These are phyloP conservation scores for Falco concolor DNA, from an alignment of 2,797 vertebrate species.

Conservation along the genomic window DNA sequence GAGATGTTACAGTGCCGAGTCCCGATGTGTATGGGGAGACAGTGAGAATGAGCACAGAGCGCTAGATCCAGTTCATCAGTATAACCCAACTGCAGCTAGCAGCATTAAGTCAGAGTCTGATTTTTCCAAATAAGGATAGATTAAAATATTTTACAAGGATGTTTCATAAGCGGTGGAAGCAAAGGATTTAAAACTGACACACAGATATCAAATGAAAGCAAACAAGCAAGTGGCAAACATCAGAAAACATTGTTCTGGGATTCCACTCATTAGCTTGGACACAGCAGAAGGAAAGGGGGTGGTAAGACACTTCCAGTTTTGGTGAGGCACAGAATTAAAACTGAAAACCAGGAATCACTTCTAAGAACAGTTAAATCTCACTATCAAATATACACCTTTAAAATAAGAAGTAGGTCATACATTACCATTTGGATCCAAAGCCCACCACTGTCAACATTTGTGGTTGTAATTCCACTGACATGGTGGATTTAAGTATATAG, in stretches of 20 bases:
- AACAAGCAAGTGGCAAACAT: not conserved
- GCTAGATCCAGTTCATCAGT: not conserved
- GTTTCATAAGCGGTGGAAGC: not conserved
- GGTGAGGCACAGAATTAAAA: not conserved
- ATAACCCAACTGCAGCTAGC: not conserved
- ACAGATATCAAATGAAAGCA: not conserved
- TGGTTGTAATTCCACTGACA: not conserved
- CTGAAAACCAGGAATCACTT: not conserved
- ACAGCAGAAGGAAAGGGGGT: not conserved
- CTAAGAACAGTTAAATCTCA: not conserved
- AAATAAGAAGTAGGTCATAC: not conserved
- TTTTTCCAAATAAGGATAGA: not conserved
- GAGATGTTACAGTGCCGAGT: not conserved
- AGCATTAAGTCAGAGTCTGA: rapidly evolving
- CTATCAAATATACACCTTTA: not conserved
- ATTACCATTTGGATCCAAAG: not conserved
- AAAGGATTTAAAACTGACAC: not conserved
- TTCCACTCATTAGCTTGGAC: not conserved
- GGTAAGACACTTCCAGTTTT: not conserved
- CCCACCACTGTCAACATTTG: not conserved
- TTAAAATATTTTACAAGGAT: not conserved
- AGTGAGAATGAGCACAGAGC: not conserved
- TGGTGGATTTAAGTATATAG: not conserved
- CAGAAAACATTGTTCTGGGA: not conserved
- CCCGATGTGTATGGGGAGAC: not conserved